A percentile compares a stretch with the other conserved stretches of the same genome.
phyloP scores from a whole-genome alignment of 2,113 vertebrate genomes.

The Xiphorhynchus elegans region DNA sequence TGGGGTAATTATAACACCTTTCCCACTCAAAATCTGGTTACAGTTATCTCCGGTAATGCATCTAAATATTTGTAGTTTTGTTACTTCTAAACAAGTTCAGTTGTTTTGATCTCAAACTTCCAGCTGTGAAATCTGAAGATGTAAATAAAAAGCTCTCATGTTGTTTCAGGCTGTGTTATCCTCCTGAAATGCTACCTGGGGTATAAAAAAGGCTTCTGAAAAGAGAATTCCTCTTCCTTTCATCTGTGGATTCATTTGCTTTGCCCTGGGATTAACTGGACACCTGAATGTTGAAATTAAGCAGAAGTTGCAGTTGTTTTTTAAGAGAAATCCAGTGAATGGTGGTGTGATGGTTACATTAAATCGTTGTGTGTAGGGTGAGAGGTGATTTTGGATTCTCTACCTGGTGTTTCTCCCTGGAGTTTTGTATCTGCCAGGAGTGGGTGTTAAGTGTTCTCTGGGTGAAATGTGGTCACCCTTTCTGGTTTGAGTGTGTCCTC shows the following conservation, averaged over 20 bases:
- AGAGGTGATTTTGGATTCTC: neutral
- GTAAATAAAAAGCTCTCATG: neutral
- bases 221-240: neutral
- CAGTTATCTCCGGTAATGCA: neutral
- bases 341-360: neutral
- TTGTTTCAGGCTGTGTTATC: neutral
- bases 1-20: neutral
- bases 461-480: fast-evolving
- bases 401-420: neutral
- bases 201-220: neutral
- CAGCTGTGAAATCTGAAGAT: neutral
- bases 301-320: neutral
- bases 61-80: neutral
- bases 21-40: neutral
- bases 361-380: neutral
- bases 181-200: neutral
- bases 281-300: neutral
- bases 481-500: neutral
- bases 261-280: neutral
- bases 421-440: neutral
- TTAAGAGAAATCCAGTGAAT: neutral
- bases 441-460: neutral
- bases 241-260: neutral
- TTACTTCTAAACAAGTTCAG: neutral
- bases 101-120: neutral